Evolutionary conservation across 1,140 invertebrate species (phyloP), one percentile per base, ranked within the genome.

Genomic region (Bombus fervidus): DNA sequence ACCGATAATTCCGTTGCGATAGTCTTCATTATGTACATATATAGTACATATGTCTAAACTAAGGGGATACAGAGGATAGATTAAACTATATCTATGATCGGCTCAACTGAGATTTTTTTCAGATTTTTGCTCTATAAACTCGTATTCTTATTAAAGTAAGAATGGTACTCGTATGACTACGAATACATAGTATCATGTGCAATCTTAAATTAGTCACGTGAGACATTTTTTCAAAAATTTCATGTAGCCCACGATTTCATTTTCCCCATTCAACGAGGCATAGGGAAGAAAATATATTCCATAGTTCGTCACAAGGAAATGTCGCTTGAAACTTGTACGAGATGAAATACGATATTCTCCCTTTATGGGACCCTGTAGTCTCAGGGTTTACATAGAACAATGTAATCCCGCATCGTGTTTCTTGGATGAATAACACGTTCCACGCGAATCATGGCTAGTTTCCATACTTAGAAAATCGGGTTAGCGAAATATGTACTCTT

Each of bases 401-500:
- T 43, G 62, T 83, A 83, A 83, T 83, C 81, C 73, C 64, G 73
- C 62, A 39, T 83, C 81, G 41, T 64, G 81, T 83, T 76, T 83
- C 81, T 47, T 34, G 72, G 28, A 47, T 57, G 59, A 83, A 53
- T 75, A 75, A 82, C 57, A 39, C 4, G 71, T 22, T 41, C 47
- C 57, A 22, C 39, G 71, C 47, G 57, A 25, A 37, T 25, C 25
- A 31, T 10, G n/a, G 39, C 25, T 43, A 22, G 28, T 62, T 62
- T 66, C 66, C 59, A 28, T 53, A 3, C 2, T n/a, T 37, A 22
- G 59, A 37, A 75, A 83, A 64, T 68, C 64, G 41, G n/a, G 25
- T 43, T 64, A 64, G 31, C 39, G 39, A 66, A 43, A 59, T 28
- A 28, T 28, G 13, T 25, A 15, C 10, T 57, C 10, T 25, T n/a